Evolutionary conservation across 2,113 vertebrate species (phyloP).

Genomic region (Rutilus rutilus): DNA sequence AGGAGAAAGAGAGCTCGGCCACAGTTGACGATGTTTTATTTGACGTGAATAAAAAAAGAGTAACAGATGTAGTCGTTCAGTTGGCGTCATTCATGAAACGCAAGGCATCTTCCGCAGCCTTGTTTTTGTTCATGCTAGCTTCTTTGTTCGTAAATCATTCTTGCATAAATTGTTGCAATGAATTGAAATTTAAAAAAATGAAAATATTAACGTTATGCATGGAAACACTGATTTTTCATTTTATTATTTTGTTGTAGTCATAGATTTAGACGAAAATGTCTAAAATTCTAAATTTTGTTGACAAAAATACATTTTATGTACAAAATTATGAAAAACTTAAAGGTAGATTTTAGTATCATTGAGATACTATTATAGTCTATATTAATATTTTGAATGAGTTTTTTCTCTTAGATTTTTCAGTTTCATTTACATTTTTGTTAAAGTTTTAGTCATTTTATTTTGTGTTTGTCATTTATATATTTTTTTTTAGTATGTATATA

Average conservation of each 20-base stretch:
- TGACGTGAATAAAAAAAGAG: not conserved
- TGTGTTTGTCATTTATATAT: not conserved
- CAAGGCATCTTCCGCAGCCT: not conserved
- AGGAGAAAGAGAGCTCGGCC: not conserved
- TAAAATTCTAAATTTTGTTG: not conserved
- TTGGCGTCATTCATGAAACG: not conserved
- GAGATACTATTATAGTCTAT: not conserved
- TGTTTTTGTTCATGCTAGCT: not conserved
- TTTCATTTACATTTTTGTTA: no score
- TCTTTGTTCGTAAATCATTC: not conserved
- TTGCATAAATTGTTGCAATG: not conserved
- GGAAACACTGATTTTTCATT: not conserved
- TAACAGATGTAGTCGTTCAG: no score
- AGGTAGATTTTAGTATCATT: not conserved
- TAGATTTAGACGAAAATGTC: no score
- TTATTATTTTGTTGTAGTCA: not conserved
- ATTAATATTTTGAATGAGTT: not conserved
- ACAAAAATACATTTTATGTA: not conserved
- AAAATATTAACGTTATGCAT: not conserved
- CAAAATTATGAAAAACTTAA: not conserved
- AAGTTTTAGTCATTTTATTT: not conserved
- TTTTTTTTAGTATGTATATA: not conserved
- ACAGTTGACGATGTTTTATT: not conserved
- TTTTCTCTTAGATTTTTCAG: no score
- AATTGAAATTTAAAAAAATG: no score